These are phyloP conservation scores for Tichodroma muraria DNA, from an alignment of 2,113 vertebrate species.

Conservation along the genomic window DNA sequence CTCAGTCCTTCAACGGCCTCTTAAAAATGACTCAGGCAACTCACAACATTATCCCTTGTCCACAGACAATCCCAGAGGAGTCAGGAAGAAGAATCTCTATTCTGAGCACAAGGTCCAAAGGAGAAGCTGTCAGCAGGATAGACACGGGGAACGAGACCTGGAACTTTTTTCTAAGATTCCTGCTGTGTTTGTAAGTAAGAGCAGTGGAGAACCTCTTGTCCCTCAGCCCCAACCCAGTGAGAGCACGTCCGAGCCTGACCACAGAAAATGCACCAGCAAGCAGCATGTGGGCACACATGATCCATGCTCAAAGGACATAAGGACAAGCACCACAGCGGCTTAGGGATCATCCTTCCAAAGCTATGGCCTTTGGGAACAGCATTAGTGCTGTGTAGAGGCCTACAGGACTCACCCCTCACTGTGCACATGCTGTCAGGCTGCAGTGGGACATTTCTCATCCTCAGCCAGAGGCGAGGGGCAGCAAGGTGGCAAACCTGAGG, in stretches of 20 bases:
- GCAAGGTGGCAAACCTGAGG: not conserved
- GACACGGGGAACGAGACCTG: slow-evolving; percentile 19
- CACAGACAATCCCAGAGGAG: not conserved
- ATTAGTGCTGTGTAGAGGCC: not conserved
- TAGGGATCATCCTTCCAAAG: not conserved
- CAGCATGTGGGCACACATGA: not conserved
- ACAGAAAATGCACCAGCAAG: slow-evolving; percentile 65
- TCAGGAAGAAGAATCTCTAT: slow-evolving; percentile 19
- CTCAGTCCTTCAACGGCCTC: slow-evolving; percentile 23
- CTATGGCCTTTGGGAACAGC: not conserved
- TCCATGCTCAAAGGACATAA: not conserved
- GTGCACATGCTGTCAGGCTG: not conserved
- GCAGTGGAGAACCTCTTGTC: slow-evolving; percentile 68
- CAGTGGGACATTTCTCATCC: not conserved
- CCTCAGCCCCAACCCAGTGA: not conserved
- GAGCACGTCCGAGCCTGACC: not conserved
- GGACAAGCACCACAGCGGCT: slow-evolving; percentile 31
- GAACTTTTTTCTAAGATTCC: slow-evolving; percentile 70
- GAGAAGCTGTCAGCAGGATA: slow-evolving; percentile 49
- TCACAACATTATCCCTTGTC: not conserved
- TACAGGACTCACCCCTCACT: not conserved
- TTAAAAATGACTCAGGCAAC: not conserved
- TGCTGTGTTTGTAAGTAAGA: slow-evolving; percentile 77
- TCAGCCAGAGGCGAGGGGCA: not conserved
- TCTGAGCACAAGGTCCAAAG: slow-evolving; percentile 67